Evolutionary conservation across 2,888 invertebrate genomes (phyloP).

Genomic region (Cremastinae sp.): DNA sequence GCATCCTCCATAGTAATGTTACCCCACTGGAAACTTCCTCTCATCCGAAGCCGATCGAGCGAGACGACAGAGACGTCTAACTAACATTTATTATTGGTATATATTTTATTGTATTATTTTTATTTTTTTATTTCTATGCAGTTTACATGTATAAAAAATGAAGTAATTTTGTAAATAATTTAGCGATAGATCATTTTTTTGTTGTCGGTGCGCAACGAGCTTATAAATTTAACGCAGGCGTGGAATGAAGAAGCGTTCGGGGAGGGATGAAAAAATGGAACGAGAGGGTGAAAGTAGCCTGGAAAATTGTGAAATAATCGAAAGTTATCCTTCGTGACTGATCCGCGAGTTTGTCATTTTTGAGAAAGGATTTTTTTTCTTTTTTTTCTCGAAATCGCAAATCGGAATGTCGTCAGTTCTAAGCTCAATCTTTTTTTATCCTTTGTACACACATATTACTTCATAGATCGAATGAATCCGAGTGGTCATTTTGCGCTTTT

Average conservation of each 20-base stretch:
- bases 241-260: slow-evolving; percentile 24
- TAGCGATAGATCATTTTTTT: slow-evolving; percentile 35
- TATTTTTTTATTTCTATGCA: slow-evolving; percentile 45
- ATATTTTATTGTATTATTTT: slow-evolving; percentile 51
- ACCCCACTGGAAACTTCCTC: not conserved
- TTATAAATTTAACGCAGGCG: slow-evolving; percentile 40
- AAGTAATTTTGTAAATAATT: slow-evolving; percentile 64
- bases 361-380: slow-evolving; percentile 8
- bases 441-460: slow-evolving; percentile 4
- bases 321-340: slow-evolving; percentile 6
- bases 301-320: slow-evolving; percentile 6
- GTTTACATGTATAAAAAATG: slow-evolving; percentile 47
- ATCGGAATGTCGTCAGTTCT: slow-evolving; percentile 33
- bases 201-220: slow-evolving; percentile 50
- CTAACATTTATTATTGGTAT: slow-evolving; percentile 58
- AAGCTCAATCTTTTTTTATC: slow-evolving; percentile 37
- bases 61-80: slow-evolving; percentile 35
- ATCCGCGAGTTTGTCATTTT: slow-evolving; percentile 31
- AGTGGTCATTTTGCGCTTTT: not conserved
- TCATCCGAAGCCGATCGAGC: slow-evolving; percentile 44
- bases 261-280: slow-evolving; percentile 4
- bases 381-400: slow-evolving; percentile 9
- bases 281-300: not conserved
- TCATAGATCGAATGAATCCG: slow-evolving; percentile 2
- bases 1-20: slow-evolving; percentile 12